Evolutionary conservation across 2,888 invertebrate species (phyloP), one percentile per base, ranked within the genome.

Genomic region (Dorcus parallelipipedus): DNA sequence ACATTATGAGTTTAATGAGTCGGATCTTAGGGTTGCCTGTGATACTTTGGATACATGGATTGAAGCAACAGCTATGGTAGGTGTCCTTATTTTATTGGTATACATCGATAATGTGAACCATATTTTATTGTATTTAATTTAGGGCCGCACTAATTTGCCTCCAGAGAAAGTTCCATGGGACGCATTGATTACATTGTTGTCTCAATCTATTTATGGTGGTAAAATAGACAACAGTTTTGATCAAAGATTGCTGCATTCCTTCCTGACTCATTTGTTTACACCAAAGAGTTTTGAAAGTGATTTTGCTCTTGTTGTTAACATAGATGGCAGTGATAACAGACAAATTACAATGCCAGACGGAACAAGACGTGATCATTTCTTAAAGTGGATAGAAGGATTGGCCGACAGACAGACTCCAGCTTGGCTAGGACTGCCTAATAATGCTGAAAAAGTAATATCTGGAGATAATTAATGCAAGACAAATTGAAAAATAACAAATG

Each of bases 121-220:
- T 33, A 14, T 14, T 33, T 33, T 41, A 8, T 50, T 10, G 3
- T 5, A 45, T 45, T 45, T 45, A 41, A 66, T 73, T n/a, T 76
- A 90, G 90, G 94, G 97, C 52, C 88, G 99, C 64, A 95, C 97
- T 1, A 99, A 99, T 81, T 80, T 99, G 54, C 96, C 98, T 0
- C 98, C 99, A 2, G 98, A 98, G 77, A 97, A 97, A 78, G 95
- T 99, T 1, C 99, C 99, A 41, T 99, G 99, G 98, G 95, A 97
- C 77, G 99, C 99, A 6, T 81, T 99, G 42, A 93, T 95, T 49
- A 97, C 97, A 0, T 83, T 99, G 3, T 82, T 99, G n/a, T 95
- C 97, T 0, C 96, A 99, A 76, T 98, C 97, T 73, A 99, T 99
- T 76, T 99, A 99, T 78, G 99, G 99, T 62, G 99, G 99, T 67